These are phyloP conservation scores for Pandemis cinnamomeana DNA, from an alignment of 2,888 invertebrate species.

Conservation along the genomic window DNA sequence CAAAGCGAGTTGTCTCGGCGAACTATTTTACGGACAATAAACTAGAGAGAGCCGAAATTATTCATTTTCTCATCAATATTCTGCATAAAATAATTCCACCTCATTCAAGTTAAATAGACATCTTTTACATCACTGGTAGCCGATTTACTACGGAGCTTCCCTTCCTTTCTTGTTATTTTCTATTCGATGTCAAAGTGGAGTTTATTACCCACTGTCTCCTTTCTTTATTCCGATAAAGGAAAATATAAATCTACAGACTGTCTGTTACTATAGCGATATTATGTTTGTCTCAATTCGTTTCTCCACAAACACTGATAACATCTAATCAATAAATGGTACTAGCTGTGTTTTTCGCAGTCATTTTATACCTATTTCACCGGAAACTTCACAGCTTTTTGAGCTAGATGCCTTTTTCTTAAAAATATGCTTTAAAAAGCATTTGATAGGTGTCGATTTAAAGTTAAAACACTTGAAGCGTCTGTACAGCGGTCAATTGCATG, in stretches of 20 bases:
- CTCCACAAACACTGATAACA: conserved; percentile 1
- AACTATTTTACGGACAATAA: conserved; percentile 75
- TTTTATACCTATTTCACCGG: neutral
- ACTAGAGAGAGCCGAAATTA: conserved; percentile 60
- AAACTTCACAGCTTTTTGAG: neutral
- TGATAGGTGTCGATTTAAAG: too few species aligned
- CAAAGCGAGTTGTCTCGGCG: conserved; percentile 66
- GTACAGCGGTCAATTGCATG: too few species aligned
- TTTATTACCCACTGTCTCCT: conserved; percentile 11
- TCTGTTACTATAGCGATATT: conserved; percentile 2
- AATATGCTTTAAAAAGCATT: too few species aligned
- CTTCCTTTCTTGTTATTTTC: conserved; percentile 21
- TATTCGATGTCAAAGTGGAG: conserved; percentile 13
- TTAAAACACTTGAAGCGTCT: too few species aligned
- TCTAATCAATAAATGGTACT: conserved; percentile 4
- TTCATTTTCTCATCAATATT: conserved; percentile 57
- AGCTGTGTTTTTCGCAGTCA: neutral
- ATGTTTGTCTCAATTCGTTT: conserved; percentile 10
- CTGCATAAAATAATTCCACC: conserved; percentile 41
- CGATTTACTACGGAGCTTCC: conserved; percentile 8
- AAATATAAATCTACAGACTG: conserved; percentile 12
- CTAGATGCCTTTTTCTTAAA: neutral
- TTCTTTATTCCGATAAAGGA: conserved; percentile 21
- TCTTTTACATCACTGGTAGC: conserved; percentile 12
- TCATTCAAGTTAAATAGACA: conserved; percentile 26